Conservation (phyloP, 2,113 vertebrate species). For the Egretta garzetta region DNA sequence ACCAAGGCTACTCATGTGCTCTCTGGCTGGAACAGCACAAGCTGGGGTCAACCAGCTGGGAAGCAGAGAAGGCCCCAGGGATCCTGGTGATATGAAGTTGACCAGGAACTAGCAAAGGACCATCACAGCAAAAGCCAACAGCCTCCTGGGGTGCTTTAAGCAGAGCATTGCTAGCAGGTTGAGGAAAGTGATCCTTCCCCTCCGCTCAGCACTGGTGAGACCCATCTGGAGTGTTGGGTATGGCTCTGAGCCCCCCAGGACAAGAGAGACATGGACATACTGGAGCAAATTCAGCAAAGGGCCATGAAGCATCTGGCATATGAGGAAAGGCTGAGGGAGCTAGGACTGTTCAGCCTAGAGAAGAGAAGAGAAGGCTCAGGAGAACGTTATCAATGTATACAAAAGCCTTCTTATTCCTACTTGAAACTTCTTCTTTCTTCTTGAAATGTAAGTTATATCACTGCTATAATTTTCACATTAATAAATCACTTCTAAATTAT, state of each 20-base stretch:
- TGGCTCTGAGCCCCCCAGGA: background rate
- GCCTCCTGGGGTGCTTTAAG: background rate
- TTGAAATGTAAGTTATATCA: background rate
- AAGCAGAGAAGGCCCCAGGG: background rate
- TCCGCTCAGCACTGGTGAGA: background rate
- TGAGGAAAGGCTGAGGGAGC: background rate
- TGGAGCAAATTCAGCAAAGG: background rate
- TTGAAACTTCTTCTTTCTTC: background rate
- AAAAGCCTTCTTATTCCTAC: background rate
- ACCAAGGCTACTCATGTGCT: background rate
- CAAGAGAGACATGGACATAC: background rate
- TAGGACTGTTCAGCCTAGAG: background rate
- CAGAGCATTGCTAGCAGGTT: background rate
- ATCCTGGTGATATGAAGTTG: background rate
- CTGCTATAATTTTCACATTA: background rate
- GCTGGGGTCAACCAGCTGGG: background rate
- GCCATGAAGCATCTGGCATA: background rate
- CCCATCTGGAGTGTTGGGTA: background rate
- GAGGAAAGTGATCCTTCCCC: background rate
- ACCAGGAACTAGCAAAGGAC: background rate
- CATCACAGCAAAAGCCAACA: background rate
- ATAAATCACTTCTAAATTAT: background rate
- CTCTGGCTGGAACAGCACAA: background rate
- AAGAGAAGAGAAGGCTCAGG: background rate
- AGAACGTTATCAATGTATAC: background rate